Conservation (phyloP, 2,113 vertebrate genomes). For the Tragulus kanchil region DNA sequence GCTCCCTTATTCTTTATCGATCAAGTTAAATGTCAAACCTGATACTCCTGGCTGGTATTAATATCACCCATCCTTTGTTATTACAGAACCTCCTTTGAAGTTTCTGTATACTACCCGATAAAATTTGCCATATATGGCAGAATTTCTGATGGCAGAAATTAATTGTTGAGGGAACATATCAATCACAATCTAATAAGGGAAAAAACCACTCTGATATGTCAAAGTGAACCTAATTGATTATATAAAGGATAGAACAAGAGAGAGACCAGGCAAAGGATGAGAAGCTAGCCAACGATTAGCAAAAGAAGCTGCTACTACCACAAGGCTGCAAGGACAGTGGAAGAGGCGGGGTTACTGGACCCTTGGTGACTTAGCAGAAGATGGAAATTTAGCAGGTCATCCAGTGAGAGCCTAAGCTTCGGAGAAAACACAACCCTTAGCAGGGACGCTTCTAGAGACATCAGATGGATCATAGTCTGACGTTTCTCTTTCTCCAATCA, state of each 20-base stretch:
- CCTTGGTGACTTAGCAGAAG: neutral
- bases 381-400: neutral
- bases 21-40: conserved; percentile 9
- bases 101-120: neutral
- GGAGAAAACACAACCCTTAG: neutral
- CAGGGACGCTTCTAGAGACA: neutral
- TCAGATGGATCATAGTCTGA: neutral
- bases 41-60: neutral
- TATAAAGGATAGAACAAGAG: neutral
- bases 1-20: neutral
- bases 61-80: neutral
- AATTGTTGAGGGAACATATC: neutral
- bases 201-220: neutral
- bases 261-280: neutral
- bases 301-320: neutral
- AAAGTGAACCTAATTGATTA: neutral
- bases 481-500: neutral
- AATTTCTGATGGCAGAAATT: neutral
- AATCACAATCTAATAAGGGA: neutral
- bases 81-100: neutral
- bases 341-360: no score
- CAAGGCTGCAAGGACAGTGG: neutral
- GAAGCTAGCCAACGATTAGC: neutral
- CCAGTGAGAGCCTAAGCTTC: neutral
- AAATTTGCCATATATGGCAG: neutral